Evolutionary conservation across 2,888 invertebrate genomes (phyloP).

Genomic region (Helicoverpa assulta): DNA sequence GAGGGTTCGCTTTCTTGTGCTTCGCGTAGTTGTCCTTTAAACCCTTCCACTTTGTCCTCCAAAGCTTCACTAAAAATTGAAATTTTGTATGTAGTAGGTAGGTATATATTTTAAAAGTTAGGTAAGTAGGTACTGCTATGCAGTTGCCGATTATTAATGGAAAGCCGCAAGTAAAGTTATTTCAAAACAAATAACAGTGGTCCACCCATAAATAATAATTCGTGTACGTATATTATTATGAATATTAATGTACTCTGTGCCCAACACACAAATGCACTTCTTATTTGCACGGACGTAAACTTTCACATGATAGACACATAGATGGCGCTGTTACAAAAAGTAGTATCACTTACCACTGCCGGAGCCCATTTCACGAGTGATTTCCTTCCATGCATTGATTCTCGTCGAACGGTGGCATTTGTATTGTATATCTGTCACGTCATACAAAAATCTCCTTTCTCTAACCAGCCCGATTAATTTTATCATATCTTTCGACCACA

Average conservation of each 20-base stretch:
- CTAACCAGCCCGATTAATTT: conserved; percentile 40
- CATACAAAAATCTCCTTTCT: conserved; percentile 42
- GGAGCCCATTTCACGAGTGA: conserved; percentile 43
- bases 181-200: too few species aligned
- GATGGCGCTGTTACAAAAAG: conserved; percentile 34
- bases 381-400: conserved; percentile 49
- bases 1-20: conserved; percentile 44
- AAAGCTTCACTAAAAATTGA: conserved; percentile 40
- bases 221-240: too few species aligned
- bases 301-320: neutral
- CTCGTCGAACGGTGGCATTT: conserved; percentile 48
- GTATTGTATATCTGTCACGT: conserved; percentile 42
- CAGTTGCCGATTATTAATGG: too few species aligned
- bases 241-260: too few species aligned
- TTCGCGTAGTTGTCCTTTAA: conserved; percentile 59
- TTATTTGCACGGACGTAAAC: neutral
- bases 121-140: neutral
- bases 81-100: conserved; percentile 1
- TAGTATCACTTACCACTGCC: conserved; percentile 32
- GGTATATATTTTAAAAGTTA: neutral
- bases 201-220: too few species aligned
- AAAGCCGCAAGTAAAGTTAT: too few species aligned
- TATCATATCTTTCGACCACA: conserved; percentile 31
- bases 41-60: conserved; percentile 58
- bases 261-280: too few species aligned